Conservation (phyloP, 2,113 vertebrate species). For the Pampusana beccarii region DNA sequence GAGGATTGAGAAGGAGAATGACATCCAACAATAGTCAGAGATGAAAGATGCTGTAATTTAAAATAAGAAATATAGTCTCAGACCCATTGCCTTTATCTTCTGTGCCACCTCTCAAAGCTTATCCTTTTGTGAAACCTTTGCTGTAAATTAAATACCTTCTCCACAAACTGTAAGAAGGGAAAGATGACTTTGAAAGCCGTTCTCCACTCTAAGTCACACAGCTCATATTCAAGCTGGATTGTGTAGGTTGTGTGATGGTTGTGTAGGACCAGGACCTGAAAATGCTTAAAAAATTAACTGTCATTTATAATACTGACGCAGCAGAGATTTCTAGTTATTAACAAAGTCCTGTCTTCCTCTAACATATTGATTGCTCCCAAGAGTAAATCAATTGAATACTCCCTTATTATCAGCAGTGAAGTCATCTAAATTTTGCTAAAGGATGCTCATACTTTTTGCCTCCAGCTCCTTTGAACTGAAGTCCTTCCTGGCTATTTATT, state of each 20-base stretch:
- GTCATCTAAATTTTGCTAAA: slow-evolving; percentile 40
- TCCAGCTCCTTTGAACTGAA: background rate
- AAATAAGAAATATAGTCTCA: background rate
- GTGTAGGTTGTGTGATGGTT: too few relatives aligned
- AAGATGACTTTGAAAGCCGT: background rate
- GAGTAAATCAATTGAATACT: slow-evolving; percentile 32
- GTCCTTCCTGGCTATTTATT: background rate
- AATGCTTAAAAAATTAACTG: background rate
- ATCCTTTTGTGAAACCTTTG: background rate
- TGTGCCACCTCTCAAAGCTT: background rate
- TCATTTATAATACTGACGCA: background rate
- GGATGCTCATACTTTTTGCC: background rate
- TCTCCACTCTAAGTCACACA: background rate
- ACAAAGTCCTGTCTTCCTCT: background rate
- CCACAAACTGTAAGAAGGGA: background rate
- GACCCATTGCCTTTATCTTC: background rate
- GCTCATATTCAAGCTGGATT: background rate
- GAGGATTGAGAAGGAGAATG: background rate
- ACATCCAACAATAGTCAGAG: background rate
- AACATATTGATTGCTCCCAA: background rate
- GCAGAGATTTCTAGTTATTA: background rate
- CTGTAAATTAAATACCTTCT: slow-evolving; percentile 18
- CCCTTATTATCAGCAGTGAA: slow-evolving; percentile 16
- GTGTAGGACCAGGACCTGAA: background rate
- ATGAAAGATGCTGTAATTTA: background rate